Evolutionary conservation across 2,888 invertebrate species (phyloP), one percentile per base, ranked within the genome.

Genomic region (Acrobasis repandana): DNA sequence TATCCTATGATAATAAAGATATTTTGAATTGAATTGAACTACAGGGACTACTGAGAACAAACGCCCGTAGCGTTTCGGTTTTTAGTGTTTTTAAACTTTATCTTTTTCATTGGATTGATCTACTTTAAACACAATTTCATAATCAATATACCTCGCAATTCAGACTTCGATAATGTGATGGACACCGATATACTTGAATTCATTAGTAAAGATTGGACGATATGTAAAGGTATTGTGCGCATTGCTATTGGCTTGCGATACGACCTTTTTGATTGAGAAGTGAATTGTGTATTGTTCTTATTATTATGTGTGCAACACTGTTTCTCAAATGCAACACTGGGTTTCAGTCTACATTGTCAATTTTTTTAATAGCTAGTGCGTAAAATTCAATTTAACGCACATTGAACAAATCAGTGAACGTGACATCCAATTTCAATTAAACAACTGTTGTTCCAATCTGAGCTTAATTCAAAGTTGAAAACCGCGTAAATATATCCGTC

Each of bases 71-170:
- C n/a, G n/a, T n/a, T n/a, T n/a, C n/a, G n/a, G n/a, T n/a, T n/a
- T n/a, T n/a, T n/a, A n/a, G n/a, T n/a, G n/a, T n/a, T n/a, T n/a
- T n/a, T n/a, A n/a, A n/a, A n/a, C n/a, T n/a, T n/a, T n/a, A n/a
- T 28, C 28, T 28, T 28, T 28, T 28, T 28, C 43, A 43, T 43
- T 43, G 56, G 63, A 62, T 64, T 73, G 75, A 72, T 73, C 74
- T 63, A 76, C 59, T 76, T 75, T 63, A 66, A 67, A 63, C 61
- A 65, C 68, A 66, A 73, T 86, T 81, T 80, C 77, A 83, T 79
- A 83, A 83, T 68, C 63, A 74, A 86, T 83, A 84, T 84, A 85
- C 82, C 70, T 65, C 38, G 71, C 74, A 77, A 84, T 50, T n/a
- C 5, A 43, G 15, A 38, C 83, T 82, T 77, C 83, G 87, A 87